Evolutionary conservation across 2,113 vertebrate genomes (phyloP).

Genomic region (Podarcis raffonei): DNA sequence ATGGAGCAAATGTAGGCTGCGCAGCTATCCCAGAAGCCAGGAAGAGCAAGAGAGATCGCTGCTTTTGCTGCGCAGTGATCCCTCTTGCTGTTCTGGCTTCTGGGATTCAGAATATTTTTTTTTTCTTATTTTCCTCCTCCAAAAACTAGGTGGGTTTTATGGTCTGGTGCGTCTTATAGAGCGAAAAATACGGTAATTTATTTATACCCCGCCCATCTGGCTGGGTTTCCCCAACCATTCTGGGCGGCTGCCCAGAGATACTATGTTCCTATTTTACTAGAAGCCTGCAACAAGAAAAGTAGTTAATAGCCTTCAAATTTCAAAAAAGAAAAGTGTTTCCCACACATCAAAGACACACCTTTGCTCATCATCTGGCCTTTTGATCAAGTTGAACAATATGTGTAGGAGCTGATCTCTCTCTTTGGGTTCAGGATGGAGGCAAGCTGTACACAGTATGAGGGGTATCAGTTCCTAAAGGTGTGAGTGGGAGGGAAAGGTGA

Average conservation of each 20-base stretch:
- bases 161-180: too few relatives aligned
- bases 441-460: slow-evolving; percentile 95
- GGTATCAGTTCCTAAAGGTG: slow-evolving; percentile 91
- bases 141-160: too few relatives aligned
- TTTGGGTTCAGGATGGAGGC: slow-evolving; percentile 96
- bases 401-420: slow-evolving; percentile 98
- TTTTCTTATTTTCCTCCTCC: too few relatives aligned
- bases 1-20: too few relatives aligned
- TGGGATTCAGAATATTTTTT: too few relatives aligned
- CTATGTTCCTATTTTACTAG: neutral
- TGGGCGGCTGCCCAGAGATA: neutral
- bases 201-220: too few relatives aligned
- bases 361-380: slow-evolving; percentile 97
- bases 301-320: neutral
- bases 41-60: too few relatives aligned
- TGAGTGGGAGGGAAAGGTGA: slow-evolving; percentile 41
- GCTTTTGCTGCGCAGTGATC: too few relatives aligned
- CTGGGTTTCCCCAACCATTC: too few relatives aligned
- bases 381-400: slow-evolving; percentile 98
- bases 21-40: too few relatives aligned
- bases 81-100: too few relatives aligned
- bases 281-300: slow-evolving; percentile 1
- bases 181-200: too few relatives aligned
- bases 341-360: slow-evolving; percentile 45
- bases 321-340: neutral